Percentiles rank a stretch among this genome's conserved stretches.
phyloP scores from a whole-genome alignment of 2,888 invertebrate species.

The Ommatoiulus sabulosus region DNA sequence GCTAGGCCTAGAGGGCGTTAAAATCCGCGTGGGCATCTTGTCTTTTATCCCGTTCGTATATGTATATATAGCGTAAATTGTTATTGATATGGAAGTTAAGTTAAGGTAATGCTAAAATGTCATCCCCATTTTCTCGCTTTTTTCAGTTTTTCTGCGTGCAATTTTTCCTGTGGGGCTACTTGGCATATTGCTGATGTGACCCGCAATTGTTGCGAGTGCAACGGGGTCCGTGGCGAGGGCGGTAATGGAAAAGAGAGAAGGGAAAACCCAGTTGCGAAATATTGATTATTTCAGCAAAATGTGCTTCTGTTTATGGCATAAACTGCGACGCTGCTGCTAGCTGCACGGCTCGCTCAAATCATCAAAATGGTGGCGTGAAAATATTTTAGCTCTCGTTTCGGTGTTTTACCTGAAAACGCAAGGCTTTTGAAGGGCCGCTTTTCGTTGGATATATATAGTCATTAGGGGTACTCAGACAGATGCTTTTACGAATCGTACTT shows the following conservation, averaged over 20 bases:
- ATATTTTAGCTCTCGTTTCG: background rate
- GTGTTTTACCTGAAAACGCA: background rate
- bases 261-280: background rate
- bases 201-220: constrained; percentile 1
- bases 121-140: background rate
- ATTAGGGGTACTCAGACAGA: too few relatives aligned
- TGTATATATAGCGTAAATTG: background rate
- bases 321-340: background rate
- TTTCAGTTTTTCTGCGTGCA: background rate
- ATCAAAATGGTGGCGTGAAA: background rate
- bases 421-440: too few relatives aligned
- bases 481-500: too few relatives aligned
- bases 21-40: background rate
- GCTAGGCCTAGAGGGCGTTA: background rate
- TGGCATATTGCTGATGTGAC: constrained; percentile 1
- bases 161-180: background rate
- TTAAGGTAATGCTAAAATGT: background rate
- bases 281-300: background rate
- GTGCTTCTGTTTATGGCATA: background rate
- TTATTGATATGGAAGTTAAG: background rate
- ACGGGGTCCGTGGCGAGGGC: background rate
- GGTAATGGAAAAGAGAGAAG: background rate
- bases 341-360: background rate
- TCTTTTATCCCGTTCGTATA: background rate
- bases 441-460: too few relatives aligned